A percentile compares a stretch with the other conserved stretches of the same genome.
Evolutionary conservation across 2,113 vertebrate genomes (phyloP).

Genomic region (Psilopogon haemacephalus): DNA sequence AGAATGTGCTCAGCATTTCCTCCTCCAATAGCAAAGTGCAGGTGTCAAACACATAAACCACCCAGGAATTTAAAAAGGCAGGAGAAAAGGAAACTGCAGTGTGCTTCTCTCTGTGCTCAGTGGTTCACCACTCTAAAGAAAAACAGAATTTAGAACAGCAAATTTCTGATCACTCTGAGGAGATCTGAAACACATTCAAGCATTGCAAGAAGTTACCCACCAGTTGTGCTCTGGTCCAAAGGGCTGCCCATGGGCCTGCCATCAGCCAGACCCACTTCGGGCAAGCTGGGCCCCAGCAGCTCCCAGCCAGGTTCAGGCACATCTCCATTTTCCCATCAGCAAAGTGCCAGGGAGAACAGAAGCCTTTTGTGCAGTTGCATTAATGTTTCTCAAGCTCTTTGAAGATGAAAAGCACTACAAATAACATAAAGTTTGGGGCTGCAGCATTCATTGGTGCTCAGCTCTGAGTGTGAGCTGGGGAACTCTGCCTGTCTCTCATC

Average conservation of each 20-base stretch:
- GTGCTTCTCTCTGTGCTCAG: rapidly evolving
- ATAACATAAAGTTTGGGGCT: constrained; percentile 18
- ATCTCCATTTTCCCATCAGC: neutral
- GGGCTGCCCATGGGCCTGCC: neutral
- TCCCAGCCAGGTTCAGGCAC: neutral
- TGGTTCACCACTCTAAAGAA: neutral
- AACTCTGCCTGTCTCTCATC: constrained; percentile 32
- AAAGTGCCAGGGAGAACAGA: neutral
- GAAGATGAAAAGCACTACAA: constrained; percentile 48
- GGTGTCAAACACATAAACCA: neutral
- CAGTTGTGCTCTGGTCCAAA: rapidly evolving
- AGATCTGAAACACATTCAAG: neutral
- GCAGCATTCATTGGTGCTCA: neutral
- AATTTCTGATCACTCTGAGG: neutral
- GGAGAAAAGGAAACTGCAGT: neutral
- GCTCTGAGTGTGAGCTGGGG: neutral
- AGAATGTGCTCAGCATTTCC: neutral
- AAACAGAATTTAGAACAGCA: neutral
- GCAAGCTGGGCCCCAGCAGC: neutral
- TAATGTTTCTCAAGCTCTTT: constrained; percentile 31
- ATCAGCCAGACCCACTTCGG: rapidly evolving
- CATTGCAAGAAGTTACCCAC: neutral
- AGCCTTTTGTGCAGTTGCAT: constrained; percentile 24
- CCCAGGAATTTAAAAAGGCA: rapidly evolving
- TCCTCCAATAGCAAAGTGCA: neutral